These are phyloP conservation scores for Strix aluco DNA, from an alignment of 2,113 vertebrate species.

Conservation along the genomic window DNA sequence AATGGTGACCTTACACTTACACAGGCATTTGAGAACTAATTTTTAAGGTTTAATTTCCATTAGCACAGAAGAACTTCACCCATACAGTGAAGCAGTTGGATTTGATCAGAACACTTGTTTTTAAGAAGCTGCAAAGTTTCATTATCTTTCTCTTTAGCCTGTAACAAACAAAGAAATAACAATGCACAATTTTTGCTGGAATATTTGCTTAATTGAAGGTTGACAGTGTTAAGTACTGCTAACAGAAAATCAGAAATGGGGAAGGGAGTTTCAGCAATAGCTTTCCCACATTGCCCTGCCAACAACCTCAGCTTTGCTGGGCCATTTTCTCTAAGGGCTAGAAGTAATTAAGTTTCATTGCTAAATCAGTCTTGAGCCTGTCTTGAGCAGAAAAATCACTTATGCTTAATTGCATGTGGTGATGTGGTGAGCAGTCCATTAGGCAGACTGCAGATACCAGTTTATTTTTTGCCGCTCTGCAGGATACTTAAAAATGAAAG, in stretches of 20 bases:
- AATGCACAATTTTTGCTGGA: neutral
- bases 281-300: conserved; percentile 45
- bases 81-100: neutral
- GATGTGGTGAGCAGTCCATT: conserved; percentile 15
- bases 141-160: neutral
- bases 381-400: conserved; percentile 64
- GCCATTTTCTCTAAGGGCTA: conserved; percentile 46
- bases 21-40: neutral
- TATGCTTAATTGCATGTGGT: conserved; percentile 31
- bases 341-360: conserved; percentile 64
- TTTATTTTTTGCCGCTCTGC: conserved; percentile 21
- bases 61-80: neutral
- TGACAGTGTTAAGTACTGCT: neutral
- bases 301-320: conserved; percentile 17
- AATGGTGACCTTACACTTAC: neutral
- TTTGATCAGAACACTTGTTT: neutral
- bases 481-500: conserved; percentile 32
- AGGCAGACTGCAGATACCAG: conserved; percentile 18
- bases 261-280: neutral
- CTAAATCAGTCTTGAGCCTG: conserved; percentile 62
- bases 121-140: neutral
- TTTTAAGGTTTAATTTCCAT: neutral
- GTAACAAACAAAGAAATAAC: neutral
- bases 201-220: neutral
- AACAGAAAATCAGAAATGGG: neutral